Conservation (phyloP, 2,888 invertebrate genomes). For the Cynaeus angustus region DNA sequence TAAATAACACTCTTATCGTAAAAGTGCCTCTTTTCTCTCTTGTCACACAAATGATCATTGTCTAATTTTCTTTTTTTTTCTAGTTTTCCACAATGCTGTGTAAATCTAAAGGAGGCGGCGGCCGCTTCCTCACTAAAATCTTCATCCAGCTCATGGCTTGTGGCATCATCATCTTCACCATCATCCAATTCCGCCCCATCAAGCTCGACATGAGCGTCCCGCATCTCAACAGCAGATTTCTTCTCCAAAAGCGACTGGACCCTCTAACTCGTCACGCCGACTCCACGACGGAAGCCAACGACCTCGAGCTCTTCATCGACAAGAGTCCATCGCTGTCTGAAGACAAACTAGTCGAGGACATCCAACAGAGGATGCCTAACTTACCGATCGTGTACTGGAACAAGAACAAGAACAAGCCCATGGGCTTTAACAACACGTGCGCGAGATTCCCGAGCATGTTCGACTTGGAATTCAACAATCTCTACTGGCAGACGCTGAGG, state of each 20-base stretch:
- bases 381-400: conserved; percentile 91
- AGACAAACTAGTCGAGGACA: conserved; percentile 84
- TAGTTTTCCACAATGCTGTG: conserved; percentile 41
- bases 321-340: conserved; percentile 79
- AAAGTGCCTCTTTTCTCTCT: too few species aligned
- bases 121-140: conserved; percentile 72
- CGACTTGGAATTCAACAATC: conserved; percentile 93
- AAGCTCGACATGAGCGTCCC: conserved; percentile 68
- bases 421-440: conserved; percentile 82
- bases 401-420: conserved; percentile 84
- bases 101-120: conserved; percentile 55
- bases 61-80: conserved; percentile 3
- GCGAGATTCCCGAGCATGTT: conserved; percentile 91
- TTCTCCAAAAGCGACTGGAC: conserved; percentile 73
- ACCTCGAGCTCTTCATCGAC: conserved; percentile 77
- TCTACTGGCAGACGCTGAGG: conserved; percentile 92
- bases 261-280: conserved; percentile 68
- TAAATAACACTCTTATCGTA: too few species aligned
- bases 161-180: conserved; percentile 71
- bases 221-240: conserved; percentile 72
- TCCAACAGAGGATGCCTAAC: conserved; percentile 86
- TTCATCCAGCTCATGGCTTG: conserved; percentile 71
- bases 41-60: not conserved
- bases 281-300: conserved; percentile 69
- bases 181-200: conserved; percentile 69